Evolutionary conservation across 2,888 invertebrate species (phyloP), one percentile per base, ranked within the genome.

Genomic region (Limnephilus auricula): DNA sequence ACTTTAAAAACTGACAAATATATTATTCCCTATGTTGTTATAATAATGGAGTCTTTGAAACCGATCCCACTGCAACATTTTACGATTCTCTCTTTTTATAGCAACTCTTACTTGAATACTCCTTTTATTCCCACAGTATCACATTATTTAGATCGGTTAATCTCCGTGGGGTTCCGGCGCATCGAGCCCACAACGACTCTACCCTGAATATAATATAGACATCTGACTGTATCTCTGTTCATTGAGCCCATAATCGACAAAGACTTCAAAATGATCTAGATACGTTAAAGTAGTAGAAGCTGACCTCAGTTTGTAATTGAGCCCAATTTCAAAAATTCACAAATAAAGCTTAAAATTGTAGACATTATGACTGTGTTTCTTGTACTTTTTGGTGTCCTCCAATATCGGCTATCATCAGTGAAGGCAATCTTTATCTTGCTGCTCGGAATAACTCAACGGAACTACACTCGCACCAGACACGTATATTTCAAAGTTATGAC

Each of bases 151-250:
- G 25, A 15, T 34, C 37, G n/a, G 37, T 12, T 84, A 40, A 84
- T 84, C 84, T 34, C 84, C 10, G 18, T 84, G 84, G 84, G 84
- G 84, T 84, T n/a, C 84, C 84, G 32, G n/a, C 40, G 34, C 84
- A 34, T 82, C 34, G 15, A 32, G 37, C 84, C 40, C n/a, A 84
- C 40, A 13, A 31, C 31, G 6, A 18, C 50, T 25, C 18, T 18
- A 65, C 25, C 13, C 18, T 65, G 25, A 65, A 65, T 5, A 5
- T 65, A 25, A 5, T 40, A 12, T 40, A 65, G 5, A 65, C 2
- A 65, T 65, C 25, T 65, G 50, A 65, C 50, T 65, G 18, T 25
- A 65, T 65, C 25, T 65, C 4, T 65, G 50, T 65, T 65, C 50
- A 25, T 65, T 65, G 50, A 65, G 18, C 50, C 50, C 50, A 65